Evolutionary conservation across 2,113 vertebrate species (phyloP).

Genomic region (Excalfactoria chinensis): DNA sequence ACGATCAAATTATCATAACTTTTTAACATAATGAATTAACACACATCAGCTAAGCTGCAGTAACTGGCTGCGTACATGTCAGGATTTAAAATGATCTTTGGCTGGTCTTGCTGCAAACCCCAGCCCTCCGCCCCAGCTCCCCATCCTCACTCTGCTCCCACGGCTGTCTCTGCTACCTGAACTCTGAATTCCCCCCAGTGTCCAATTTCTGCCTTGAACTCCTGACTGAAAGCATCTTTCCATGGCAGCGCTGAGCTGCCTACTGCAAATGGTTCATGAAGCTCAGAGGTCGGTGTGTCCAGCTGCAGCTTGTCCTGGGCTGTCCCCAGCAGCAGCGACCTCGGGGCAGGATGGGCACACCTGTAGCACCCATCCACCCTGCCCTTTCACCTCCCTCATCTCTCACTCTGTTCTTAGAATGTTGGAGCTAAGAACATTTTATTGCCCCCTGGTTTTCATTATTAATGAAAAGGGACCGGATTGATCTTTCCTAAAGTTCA

Average conservation of each 20-base stretch:
- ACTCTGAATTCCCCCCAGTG: background rate
- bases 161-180: background rate
- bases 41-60: slow-evolving; percentile 66
- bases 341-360: slow-evolving; percentile 21
- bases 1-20: slow-evolving; percentile 71
- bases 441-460: slow-evolving; percentile 88
- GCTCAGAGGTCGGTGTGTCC: background rate
- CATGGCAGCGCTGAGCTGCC: background rate
- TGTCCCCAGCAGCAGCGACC: background rate
- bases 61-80: slow-evolving; percentile 73
- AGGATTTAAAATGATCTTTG: slow-evolving; percentile 69
- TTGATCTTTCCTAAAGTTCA: slow-evolving; percentile 90
- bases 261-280: background rate
- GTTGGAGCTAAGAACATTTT: slow-evolving; percentile 80
- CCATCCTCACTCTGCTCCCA: background rate
- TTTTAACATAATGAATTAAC: slow-evolving; percentile 74
- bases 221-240: background rate
- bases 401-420: slow-evolving; percentile 30
- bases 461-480: slow-evolving; percentile 88
- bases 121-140: background rate
- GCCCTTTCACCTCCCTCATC: slow-evolving; percentile 71
- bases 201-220: background rate
- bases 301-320: background rate
- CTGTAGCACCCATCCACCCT: slow-evolving; percentile 64
- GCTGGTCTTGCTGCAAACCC: slow-evolving; percentile 9